Base-by-base conservation (phyloP, 2,888 invertebrate species). In the Ceraclea dissimilis region DNA sequence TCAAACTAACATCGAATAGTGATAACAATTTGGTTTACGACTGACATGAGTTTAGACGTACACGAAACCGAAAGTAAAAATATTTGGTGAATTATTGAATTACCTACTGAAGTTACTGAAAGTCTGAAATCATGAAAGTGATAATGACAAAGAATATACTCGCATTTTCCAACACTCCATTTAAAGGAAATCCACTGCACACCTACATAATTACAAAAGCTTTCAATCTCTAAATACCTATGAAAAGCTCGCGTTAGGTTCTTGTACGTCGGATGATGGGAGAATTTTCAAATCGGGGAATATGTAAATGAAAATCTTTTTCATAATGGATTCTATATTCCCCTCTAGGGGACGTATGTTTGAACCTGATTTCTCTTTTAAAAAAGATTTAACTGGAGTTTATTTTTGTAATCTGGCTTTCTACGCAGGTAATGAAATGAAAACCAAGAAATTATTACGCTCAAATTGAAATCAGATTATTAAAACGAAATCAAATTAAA, bases 291-390 rank as follows among this genome's bases (percentile, higher is more conserved):
- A 26, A 26, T 26, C 26, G 26, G 26, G 26, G 26, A 44, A 59
- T 57, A 60, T 54, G 48, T 55, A 55, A 60, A 60, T 58, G 60
- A 57, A 58, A 60, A 58, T 60, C 57, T 57, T 58, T 51, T 34
- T 52, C 53, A 58, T 58, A 57, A 60, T 52, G 49, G 54, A 57
- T 57, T 59, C 54, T 51, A 54, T 54, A 56, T 52, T 49, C 43
- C 47, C 49, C 54, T 21, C 49, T 22, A 20, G 26, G 52, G 53
- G 46, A 33, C 48, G 33, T 26, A 39, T 56, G 54, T 60, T 60
- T 60, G 56, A 54, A 58, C 58, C 58, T 60, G 60, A 58, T 57
- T 50, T 60, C 58, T 58, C 51, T 46, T 26, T 26, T 10, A 26
- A 26, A 26, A 56, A 56, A 59, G 56, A 55, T 56, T 39, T 50